A percentile compares a stretch with the other conserved stretches of the same genome.
phyloP scores from a whole-genome alignment of 53 echinoderm and acorn worm genomes.

The Stichopus horrens region DNA sequence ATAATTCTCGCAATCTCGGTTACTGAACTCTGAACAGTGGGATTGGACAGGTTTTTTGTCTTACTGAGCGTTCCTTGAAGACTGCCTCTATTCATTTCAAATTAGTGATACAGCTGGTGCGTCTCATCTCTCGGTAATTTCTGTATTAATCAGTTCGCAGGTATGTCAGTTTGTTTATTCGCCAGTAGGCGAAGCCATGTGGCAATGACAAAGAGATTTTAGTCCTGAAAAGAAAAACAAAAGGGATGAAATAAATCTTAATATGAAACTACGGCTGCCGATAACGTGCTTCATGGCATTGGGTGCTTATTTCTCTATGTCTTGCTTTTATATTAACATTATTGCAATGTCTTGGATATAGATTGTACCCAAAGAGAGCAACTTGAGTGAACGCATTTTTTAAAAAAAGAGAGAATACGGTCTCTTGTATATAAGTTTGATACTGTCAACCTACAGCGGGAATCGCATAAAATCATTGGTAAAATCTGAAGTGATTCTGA shows the following conservation, averaged over 20 bases:
- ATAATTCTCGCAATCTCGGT: not conserved
- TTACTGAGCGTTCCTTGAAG: slow-evolving; percentile 17
- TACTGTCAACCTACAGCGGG: no score
- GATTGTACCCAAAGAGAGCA: no score
- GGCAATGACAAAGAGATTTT: slow-evolving; percentile 16
- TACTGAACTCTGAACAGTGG: not conserved
- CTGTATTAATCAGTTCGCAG: slow-evolving; percentile 23
- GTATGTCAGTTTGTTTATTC: slow-evolving; percentile 39
- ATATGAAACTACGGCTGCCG: slow-evolving; percentile 18
- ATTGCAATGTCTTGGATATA: no score
- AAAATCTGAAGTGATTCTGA: no score
- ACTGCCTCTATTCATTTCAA: slow-evolving; percentile 32
- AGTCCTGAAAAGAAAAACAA: not conserved
- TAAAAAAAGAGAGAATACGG: no score
- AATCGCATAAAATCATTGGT: no score
- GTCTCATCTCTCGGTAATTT: not conserved
- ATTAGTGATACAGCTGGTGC: slow-evolving; percentile 19
- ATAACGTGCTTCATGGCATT: not conserved
- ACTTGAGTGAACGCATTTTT: no score
- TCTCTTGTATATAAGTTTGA: no score
- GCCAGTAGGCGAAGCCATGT: slow-evolving; percentile 24
- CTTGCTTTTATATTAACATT: no score
- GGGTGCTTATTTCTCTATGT: no score
- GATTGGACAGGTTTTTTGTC: not conserved
- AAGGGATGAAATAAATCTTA: not conserved